Evolutionary conservation across 2,888 invertebrate species (phyloP).

Genomic region (Campopleginae sp.): DNA sequence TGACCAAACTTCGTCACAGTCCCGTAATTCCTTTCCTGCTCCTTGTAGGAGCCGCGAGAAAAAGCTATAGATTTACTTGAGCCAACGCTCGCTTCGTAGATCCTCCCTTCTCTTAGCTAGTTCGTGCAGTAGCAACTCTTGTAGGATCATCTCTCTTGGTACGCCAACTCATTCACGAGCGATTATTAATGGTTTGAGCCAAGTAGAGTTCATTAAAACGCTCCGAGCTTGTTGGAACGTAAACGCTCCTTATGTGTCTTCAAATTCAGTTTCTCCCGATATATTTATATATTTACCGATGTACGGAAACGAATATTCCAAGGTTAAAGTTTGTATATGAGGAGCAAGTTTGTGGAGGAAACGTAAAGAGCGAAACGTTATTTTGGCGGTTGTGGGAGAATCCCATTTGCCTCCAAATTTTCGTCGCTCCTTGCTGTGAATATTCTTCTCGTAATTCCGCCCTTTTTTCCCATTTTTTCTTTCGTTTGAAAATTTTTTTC

Average conservation of each 20-base stretch:
- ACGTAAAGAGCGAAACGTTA: conserved; percentile 25
- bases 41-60: conserved; percentile 11
- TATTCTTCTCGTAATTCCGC: conserved; percentile 40
- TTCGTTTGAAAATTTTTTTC: background rate
- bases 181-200: conserved; percentile 82
- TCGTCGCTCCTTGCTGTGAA: conserved; percentile 17
- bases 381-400: conserved; percentile 7
- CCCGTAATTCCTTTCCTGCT: conserved; percentile 61
- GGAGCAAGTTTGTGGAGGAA: background rate
- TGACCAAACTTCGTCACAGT: conserved; percentile 59
- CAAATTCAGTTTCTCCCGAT: background rate
- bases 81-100: background rate
- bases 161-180: conserved; percentile 69
- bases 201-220: conserved; percentile 82
- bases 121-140: conserved; percentile 25
- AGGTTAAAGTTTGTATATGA: background rate
- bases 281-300: background rate
- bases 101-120: conserved; percentile 11
- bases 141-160: conserved; percentile 57
- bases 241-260: conserved; percentile 12
- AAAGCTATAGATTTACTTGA: conserved; percentile 28
- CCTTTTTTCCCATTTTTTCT: background rate
- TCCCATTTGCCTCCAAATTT: background rate
- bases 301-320: conserved; percentile 7
- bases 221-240: conserved; percentile 46